Conservation (phyloP, 2,113 vertebrate species). For the Conger conger region DNA sequence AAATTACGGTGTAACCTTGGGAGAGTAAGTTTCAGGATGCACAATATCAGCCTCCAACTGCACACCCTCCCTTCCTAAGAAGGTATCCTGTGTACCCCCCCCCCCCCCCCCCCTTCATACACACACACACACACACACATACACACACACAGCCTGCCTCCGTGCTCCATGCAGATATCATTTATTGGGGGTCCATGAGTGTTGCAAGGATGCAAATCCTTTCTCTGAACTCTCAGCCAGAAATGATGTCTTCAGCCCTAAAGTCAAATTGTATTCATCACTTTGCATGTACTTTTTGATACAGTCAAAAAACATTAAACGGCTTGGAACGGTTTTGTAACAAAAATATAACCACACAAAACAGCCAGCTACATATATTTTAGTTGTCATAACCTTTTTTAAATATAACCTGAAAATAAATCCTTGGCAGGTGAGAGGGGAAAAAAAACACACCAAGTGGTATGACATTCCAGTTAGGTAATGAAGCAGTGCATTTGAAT, state of each 20-base stretch:
- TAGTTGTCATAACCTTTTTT: not conserved
- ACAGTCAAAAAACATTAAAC: not conserved
- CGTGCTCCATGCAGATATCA: not conserved
- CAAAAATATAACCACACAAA: not conserved
- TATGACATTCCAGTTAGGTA: slow-evolving; percentile 42
- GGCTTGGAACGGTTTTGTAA: not conserved
- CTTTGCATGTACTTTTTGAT: not conserved
- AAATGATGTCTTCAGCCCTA: not conserved
- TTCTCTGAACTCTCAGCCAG: not conserved
- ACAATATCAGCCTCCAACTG: not conserved
- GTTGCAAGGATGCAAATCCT: slow-evolving; percentile 1
- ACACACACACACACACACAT: no score
- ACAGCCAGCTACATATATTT: not conserved
- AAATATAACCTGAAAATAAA: slow-evolving; percentile 3
- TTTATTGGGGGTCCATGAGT: not conserved
- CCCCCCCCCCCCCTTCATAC: no score
- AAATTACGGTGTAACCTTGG: not conserved
- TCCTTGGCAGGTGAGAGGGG: not conserved
- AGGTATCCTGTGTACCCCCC: not conserved
- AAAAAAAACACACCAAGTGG: not conserved
- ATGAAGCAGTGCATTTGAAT: slow-evolving; percentile 40
- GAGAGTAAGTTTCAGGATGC: not conserved
- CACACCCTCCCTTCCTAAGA: not conserved
- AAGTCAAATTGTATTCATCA: not conserved
- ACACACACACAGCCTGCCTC: not conserved